These are phyloP conservation scores for Orchesella flavescens DNA, from an alignment of 2,888 invertebrate genomes.

Conservation along the genomic window DNA sequence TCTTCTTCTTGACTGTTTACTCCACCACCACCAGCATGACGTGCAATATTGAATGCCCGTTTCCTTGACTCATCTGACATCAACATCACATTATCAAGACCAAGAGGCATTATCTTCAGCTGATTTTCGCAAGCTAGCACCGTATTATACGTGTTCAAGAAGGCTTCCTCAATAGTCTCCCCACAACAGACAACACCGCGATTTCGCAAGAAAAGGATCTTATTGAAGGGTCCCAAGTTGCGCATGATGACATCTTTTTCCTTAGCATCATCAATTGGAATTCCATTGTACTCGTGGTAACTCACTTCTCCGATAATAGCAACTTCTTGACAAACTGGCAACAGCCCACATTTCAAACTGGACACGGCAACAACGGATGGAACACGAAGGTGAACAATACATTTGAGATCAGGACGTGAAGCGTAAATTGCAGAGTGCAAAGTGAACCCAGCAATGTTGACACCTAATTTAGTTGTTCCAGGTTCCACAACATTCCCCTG, in stretches of 20 bases:
- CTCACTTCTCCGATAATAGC: conserved; percentile 92
- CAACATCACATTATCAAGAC: conserved; percentile 84
- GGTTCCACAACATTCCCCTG: conserved; percentile 77
- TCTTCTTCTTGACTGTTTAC: conserved; percentile 71
- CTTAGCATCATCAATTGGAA: conserved; percentile 83
- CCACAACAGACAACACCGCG: no score
- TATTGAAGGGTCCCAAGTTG: no score
- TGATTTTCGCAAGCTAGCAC: conserved; percentile 92
- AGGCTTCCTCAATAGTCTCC: conserved; percentile 96
- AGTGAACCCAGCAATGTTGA: no score
- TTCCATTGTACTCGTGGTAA: conserved; percentile 85
- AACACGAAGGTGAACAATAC: conserved; percentile 95
- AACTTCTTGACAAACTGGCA: conserved; percentile 94
- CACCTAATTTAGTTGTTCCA: conserved; percentile 96
- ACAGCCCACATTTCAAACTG: conserved; percentile 87
- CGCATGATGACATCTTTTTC: conserved; percentile 92
- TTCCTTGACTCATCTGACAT: conserved; percentile 84
- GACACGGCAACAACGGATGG: conserved; percentile 91
- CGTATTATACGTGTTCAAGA: conserved; percentile 87
- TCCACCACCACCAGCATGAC: conserved; percentile 71
- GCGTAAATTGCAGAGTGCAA: conserved; percentile 98
- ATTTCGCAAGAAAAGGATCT: no score
- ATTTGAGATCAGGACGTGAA: conserved; percentile 91
- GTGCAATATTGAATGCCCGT: conserved; percentile 86
- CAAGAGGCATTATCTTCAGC: conserved; percentile 83